Evolutionary conservation across 35 echinoderm and acorn worm genomes (phyloP), one percentile per base, ranked within the genome.

Genomic region (Eucidaris tribuloides): DNA sequence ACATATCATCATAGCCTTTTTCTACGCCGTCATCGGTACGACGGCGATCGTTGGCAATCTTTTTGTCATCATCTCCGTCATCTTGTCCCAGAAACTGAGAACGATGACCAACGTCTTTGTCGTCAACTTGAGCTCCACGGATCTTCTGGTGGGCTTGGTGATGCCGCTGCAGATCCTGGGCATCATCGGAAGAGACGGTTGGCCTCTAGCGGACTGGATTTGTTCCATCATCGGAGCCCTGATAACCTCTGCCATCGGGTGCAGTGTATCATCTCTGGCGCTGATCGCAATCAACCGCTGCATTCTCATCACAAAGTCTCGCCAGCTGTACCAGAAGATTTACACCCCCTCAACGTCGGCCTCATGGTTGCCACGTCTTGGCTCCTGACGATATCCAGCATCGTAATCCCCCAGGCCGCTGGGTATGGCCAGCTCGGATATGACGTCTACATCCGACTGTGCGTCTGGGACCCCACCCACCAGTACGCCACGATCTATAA

Each of bases 61-160:
- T 44, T 18, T 87, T 17, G 46, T 87, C 25, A 87, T 87, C 33
- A 15, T 76, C 0, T 42, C 65, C 36, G 84, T 87, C 40, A 60
- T 87, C 43, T 58, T 87, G 5, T 78, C 84, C 13, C 60, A 42
- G 17, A 54, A 45, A 17, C 43, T 87, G 29, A 22, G 84, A 15
- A 79, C 84, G 18, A 18, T 62, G 1, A 87, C 84, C 13, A 87
- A 87, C 30, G 84, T 74, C 22, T 87, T 79, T 60, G 74, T 87
- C 15, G 84, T 87, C 29, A 87, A 74, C 46, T 44, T 87, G 6
- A 78, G 71, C 18, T 54, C 79, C 24, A 62, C 84, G 6, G 84
- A 87, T 58, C 36, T 87, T 32, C 35, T 87, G 23, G 65, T 57
- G 14, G 24, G 38, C 24, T 64, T 87, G 27, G 36, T 32, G 39